Evolutionary conservation across 1,140 invertebrate genomes (phyloP).

Genomic region (Saccostrea glomerata): DNA sequence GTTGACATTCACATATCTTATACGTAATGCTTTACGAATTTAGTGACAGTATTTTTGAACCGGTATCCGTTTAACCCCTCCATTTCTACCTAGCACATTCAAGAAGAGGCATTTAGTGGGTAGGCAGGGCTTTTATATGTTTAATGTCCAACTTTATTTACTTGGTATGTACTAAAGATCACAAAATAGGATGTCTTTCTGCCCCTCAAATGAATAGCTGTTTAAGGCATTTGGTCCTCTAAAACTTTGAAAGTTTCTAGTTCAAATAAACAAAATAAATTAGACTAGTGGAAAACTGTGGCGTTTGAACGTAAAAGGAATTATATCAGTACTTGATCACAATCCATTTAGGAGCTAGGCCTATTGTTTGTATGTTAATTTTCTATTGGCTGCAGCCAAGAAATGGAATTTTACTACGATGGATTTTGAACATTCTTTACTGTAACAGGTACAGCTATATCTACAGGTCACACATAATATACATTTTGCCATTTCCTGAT

Average conservation of each 20-base stretch:
- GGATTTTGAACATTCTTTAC: neutral
- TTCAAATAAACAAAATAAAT: no score
- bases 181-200: no score
- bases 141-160: neutral
- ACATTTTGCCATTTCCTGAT: neutral
- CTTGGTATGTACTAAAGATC: no score
- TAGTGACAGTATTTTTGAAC: conserved; percentile 13
- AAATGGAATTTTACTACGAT: neutral
- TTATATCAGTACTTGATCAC: no score
- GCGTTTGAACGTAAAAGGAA: no score
- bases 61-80: neutral
- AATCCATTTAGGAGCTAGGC: no score
- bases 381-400: neutral
- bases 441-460: neutral
- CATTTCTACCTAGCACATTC: neutral
- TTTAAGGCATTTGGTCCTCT: no score
- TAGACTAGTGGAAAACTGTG: no score
- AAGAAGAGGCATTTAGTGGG: neutral
- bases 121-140: conserved; percentile 7
- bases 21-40: conserved; percentile 22
- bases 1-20: conserved; percentile 3
- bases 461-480: neutral
- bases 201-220: no score
- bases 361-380: no score
- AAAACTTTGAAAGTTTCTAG: no score